phyloP scores from a whole-genome alignment of 2,797 vertebrate genomes.

The Halcyon badia region DNA sequence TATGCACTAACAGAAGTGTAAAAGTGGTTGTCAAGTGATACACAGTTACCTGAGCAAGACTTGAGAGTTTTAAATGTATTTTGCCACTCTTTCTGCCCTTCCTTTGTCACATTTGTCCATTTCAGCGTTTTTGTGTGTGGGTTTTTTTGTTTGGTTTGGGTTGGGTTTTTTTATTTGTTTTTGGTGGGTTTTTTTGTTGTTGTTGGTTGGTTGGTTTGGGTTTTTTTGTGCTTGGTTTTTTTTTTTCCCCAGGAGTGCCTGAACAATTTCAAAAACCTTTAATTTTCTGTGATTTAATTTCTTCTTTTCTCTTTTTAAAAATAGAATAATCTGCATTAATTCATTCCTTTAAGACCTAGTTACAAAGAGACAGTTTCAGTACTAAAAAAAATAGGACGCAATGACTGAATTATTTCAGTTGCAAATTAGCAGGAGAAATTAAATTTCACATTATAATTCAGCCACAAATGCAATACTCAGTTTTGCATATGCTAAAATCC shows the following conservation, averaged over 20 bases:
- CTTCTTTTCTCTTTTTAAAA: background rate
- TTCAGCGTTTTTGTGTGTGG: background rate
- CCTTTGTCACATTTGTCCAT: background rate
- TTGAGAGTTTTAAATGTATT: background rate
- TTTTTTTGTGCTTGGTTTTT: too few species aligned
- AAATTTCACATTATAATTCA: background rate
- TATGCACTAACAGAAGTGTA: background rate
- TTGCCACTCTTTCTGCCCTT: background rate
- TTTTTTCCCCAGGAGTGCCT: background rate
- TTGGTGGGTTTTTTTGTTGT: too few species aligned
- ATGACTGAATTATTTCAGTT: background rate
- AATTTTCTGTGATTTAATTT: background rate
- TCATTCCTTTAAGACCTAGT: background rate
- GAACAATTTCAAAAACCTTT: background rate
- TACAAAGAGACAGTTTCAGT: background rate
- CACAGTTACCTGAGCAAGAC: slow-evolving; percentile 26
- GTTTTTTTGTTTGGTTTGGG: too few species aligned
- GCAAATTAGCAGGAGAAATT: background rate
- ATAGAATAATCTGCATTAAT: background rate
- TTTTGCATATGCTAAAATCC: background rate
- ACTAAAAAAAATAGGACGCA: background rate
- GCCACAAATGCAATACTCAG: background rate
- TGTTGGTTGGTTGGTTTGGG: too few species aligned
- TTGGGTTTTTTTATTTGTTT: too few species aligned
- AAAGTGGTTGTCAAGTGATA: slow-evolving; percentile 1